Base-by-base conservation (phyloP, 2,888 invertebrate species). In the Parapristionchus giblindavisi region DNA sequence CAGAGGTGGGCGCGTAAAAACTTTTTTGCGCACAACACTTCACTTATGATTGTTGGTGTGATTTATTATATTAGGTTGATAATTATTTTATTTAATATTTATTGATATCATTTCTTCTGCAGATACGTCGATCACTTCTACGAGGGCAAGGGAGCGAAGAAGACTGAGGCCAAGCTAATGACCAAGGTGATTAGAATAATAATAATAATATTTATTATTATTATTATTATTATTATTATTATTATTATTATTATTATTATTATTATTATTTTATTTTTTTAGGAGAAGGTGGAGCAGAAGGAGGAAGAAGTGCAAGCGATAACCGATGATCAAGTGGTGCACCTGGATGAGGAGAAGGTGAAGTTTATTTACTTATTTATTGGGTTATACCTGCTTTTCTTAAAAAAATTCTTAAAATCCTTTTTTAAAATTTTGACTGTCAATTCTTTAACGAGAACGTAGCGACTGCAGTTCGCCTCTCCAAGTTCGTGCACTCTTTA, bases 41-140 rank as follows among this genome's bases (percentile, higher is more conserved):
- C 43, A 43, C 43, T 14, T 43, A 8, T 17, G 17, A 17, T 43
- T 14, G 11, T 43, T 43, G 8, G 17, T 43, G 11, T 14, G 17
- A 43, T 8, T 17, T 43, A n/a, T 27, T n/a, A 24, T 14, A 6
- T 54, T 5, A 14, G n/a, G 14, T 54, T 24, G 54, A n/a, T 6
- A n/a, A 43, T 40, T 29, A 38, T 40, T n/a, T 40, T 43, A 48
- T 27, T 65, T 6, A 29, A 21, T 65, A 43, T 63, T n/a, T 58
- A 24, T 52, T 40, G 1, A 43, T 29, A 65, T 43, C 34, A 27
- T 34, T 43, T 40, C 3, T 8, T 21, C 0, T 38, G 29, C 66
- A 70, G 70, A 24, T 72, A 51, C 48, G 72, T 72, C 21, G 72
- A 72, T 17, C 58, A 60, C 32, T 72, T 43, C 72, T 72, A 72